Percentiles rank a stretch among this genome's conserved stretches.
phyloP scores from a whole-genome alignment of 2,113 vertebrate genomes.

The Notiomystis cincta region DNA sequence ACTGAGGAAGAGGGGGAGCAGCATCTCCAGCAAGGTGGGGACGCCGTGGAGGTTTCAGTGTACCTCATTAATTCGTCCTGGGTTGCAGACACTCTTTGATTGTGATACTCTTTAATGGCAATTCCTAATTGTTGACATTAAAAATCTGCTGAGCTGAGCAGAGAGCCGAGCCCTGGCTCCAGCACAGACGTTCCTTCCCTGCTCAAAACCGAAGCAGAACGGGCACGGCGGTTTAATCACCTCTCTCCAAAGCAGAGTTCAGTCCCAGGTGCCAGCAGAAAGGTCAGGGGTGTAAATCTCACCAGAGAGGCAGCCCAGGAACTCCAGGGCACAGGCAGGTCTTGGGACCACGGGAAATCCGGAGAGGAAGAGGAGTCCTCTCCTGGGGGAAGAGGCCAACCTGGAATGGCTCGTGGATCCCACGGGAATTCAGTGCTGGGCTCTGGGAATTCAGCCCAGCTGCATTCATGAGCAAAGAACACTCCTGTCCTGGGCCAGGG shows the following conservation, averaged over 20 bases:
- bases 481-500: neutral
- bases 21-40: neutral
- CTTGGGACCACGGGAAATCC: neutral
- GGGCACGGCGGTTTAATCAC: slow-evolving; percentile 46
- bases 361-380: neutral
- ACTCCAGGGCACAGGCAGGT: neutral
- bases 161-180: slow-evolving; percentile 12
- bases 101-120: slow-evolving; percentile 49
- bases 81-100: slow-evolving; percentile 39
- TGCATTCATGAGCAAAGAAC: neutral
- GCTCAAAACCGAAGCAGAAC: neutral
- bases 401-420: no score
- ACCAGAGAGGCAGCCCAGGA: slow-evolving; percentile 15
- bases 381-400: no score
- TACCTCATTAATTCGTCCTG: slow-evolving; percentile 49
- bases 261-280: slow-evolving; percentile 56
- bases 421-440: neutral
- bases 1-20: neutral
- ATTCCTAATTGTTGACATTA: slow-evolving; percentile 67
- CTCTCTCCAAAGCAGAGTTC: slow-evolving; percentile 36
- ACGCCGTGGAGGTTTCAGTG: neutral
- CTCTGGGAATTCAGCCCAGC: neutral
- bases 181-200: neutral
- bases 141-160: slow-evolving; percentile 62
- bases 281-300: slow-evolving; percentile 63